phyloP scores from a whole-genome alignment of 2,113 vertebrate genomes.

The Apteryx mantelli region DNA sequence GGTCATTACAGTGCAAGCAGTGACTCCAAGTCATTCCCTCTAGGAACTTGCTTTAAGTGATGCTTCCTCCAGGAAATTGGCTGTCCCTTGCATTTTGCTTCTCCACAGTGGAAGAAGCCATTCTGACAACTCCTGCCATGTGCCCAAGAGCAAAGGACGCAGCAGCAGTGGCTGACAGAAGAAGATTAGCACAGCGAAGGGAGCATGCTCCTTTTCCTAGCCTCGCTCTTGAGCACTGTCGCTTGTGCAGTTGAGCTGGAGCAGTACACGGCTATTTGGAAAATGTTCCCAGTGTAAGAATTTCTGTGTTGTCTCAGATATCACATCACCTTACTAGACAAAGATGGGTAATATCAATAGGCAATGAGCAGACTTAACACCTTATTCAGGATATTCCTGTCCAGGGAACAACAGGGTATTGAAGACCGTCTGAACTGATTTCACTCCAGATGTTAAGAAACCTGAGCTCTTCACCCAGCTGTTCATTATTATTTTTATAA shows the following conservation, averaged over 20 bases:
- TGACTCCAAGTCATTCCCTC: neutral
- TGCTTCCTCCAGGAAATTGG: too few species aligned
- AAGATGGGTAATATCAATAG: neutral
- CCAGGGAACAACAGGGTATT: neutral
- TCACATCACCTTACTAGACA: neutral
- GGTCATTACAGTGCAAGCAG: neutral
- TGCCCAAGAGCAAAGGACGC: neutral
- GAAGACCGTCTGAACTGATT: neutral
- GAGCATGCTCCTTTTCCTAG: too few species aligned
- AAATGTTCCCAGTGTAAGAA: neutral
- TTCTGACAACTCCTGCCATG: neutral
- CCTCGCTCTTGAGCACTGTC: neutral
- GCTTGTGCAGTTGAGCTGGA: neutral
- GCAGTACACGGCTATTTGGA: too few species aligned
- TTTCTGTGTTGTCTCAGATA: neutral
- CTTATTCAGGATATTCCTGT: neutral
- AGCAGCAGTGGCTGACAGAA: neutral
- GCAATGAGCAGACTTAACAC: neutral
- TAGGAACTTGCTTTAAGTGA: neutral
- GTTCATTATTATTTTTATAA: neutral
- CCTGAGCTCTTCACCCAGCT: neutral
- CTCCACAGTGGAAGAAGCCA: neutral
- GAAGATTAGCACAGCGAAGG: neutral
- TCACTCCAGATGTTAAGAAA: neutral
- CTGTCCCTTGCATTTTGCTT: neutral